These are phyloP conservation scores for human DNA, from an alignment of 2,113 vertebrate species.

Conservation along the genomic window GRCh38 chr4:181216501-181217000, in stretches of 20 bases:
- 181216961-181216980: neutral
- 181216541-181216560: neutral
- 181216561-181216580: neutral
- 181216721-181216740: conserved; percentile 61
- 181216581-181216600: neutral
- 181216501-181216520: neutral
- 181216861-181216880: neutral
- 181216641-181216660: conserved; percentile 61
- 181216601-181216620: conserved; percentile 35
- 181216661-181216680: conserved; percentile 6
- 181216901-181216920: neutral
- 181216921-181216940: neutral
- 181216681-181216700: conserved; percentile 62
- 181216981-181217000: neutral
- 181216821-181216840: conserved; percentile 75
- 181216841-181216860: neutral
- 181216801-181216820: conserved; percentile 71
- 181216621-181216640: conserved; percentile 32
- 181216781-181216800: conserved; percentile 66
- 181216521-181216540: neutral
- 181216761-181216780: conserved; percentile 75
- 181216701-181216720: conserved; percentile 68
- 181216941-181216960: neutral
- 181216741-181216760: conserved; percentile 55
- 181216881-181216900: neutral